Conservation (phyloP, 2,113 vertebrate genomes). For the Dipodomys ordii region DNA sequence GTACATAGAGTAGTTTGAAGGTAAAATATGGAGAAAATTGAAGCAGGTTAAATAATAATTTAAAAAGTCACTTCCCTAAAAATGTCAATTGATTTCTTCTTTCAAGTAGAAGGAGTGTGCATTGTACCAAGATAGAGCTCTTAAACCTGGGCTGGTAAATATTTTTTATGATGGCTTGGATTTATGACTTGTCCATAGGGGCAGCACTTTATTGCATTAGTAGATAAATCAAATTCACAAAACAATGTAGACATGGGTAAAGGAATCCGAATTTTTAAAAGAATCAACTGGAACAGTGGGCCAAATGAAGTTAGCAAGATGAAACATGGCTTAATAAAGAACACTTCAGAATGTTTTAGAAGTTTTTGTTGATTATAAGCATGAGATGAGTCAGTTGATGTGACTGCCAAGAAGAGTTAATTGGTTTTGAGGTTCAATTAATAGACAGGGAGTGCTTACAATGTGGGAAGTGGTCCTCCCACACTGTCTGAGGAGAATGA, state of each 20-base stretch:
- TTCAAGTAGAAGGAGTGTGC: background rate
- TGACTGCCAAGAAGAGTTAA: constrained; percentile 55
- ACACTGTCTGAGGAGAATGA: background rate
- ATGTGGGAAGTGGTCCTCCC: background rate
- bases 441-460: background rate
- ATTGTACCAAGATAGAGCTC: background rate
- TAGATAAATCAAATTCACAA: background rate
- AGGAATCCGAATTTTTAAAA: background rate
- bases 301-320: constrained; percentile 12
- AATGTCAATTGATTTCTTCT: background rate
- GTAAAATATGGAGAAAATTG: background rate
- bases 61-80: background rate
- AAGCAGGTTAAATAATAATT: constrained; percentile 7
- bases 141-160: background rate
- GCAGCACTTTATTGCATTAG: background rate
- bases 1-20: background rate
- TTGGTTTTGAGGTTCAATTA: constrained; percentile 57
- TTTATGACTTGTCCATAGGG: background rate
- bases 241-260: background rate
- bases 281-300: background rate
- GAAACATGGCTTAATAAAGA: background rate
- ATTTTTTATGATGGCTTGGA: background rate
- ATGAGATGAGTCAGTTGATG: constrained; percentile 43
- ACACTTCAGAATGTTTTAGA: constrained; percentile 29
- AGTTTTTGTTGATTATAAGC: constrained; percentile 58